Base-by-base conservation (phyloP, 2,888 invertebrate species). In the Eupithecia tripunctaria region DNA sequence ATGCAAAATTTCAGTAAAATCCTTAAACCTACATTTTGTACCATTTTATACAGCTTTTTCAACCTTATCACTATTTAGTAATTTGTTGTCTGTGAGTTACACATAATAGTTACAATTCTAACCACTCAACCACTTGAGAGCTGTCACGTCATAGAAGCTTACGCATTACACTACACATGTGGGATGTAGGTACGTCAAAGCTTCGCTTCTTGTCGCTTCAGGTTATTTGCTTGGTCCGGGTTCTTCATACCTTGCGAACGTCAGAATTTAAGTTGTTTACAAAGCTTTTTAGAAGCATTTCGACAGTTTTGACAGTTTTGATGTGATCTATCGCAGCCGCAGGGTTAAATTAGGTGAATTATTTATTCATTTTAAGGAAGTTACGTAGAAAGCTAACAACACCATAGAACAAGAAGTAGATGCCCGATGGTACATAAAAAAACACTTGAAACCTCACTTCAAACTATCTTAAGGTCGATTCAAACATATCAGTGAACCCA, bases 91-190 rank as follows among this genome's bases (percentile, higher is more conserved):
- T 7, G 7, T 36, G 2, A 32, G 32, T 32, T 38, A n/a, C 10
- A 47, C 8, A 1, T 7, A 29, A 8, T 0, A 27, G 29, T 2
- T 60, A 29, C 29, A 60, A 80, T 81, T 82, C 81, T 71, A 78
- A 78, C 77, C 78, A 75, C 77, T 82, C 77, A 79, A 81, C 78
- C 77, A 79, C 77, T 82, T 79, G 81, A 83, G 82, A 74, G 78
- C 64, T 62, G 65, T 12, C 29, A n/a, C 27, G 21, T 32, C 62
- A 36, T n/a, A 21, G 56, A 25, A 56, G 56, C 25, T 25, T 56
- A 56, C 56, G 56, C 25, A 32, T 32, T n/a, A 4, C 6, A 32
- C 4, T 29, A 32, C 6, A n/a, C 32, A 63, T 36, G 36, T 63
- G 62, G 62, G 10, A 32, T n/a, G n/a, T 29, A 8, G 29, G 18